Conservation (phyloP, 2,888 invertebrate genomes). For the Aporophyla nigra region DNA sequence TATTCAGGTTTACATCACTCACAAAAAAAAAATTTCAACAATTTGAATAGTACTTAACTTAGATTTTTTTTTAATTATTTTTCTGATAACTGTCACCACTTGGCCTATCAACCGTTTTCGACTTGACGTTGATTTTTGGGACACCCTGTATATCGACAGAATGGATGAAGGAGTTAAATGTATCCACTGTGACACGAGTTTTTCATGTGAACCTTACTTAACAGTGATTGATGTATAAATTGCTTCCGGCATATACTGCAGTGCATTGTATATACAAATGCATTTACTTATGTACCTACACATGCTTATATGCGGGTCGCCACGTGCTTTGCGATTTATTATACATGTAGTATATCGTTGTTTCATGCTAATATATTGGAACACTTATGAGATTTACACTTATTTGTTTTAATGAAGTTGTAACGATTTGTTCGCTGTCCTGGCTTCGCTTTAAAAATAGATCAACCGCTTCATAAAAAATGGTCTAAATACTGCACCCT, state of each 20-base stretch:
- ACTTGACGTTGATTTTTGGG: too few relatives aligned
- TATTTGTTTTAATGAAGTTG: conserved; percentile 11
- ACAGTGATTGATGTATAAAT: conserved; percentile 31
- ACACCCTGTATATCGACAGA: not conserved
- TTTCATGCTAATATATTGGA: conserved; percentile 21
- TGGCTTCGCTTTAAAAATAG: not conserved
- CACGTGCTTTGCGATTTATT: conserved; percentile 39
- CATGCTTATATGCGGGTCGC: not conserved
- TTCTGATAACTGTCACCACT: too few relatives aligned
- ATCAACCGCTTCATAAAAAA: not conserved
- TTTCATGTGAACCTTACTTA: conserved; percentile 19
- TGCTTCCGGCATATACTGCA: conserved; percentile 45
- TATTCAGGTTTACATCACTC: too few relatives aligned
- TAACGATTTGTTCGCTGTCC: not conserved
- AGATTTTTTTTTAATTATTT: too few relatives aligned
- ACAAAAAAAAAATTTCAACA: too few relatives aligned
- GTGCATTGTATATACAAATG: conserved; percentile 4
- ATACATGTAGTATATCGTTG: not conserved
- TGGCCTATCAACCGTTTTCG: too few relatives aligned
- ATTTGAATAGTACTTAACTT: too few relatives aligned
- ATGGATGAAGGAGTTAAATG: not conserved
- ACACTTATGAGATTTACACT: conserved; percentile 5
- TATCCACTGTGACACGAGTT: not conserved
- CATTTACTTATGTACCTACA: conserved; percentile 12
- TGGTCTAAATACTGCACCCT: too few relatives aligned